Evolutionary conservation across 2,888 invertebrate genomes (phyloP).

Genomic region (Heliconius cydno): DNA sequence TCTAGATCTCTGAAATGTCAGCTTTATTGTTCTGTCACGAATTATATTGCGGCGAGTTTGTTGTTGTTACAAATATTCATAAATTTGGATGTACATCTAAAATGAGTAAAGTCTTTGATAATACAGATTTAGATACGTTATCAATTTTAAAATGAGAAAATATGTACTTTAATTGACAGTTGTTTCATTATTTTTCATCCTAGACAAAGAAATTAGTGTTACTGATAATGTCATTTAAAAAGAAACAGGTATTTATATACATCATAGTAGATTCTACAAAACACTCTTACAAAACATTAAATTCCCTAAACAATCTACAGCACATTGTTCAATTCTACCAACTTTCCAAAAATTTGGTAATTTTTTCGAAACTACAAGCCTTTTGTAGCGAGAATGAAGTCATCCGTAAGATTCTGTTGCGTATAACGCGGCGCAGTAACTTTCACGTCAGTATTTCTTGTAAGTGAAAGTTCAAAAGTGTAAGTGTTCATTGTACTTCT

Average conservation of each 20-base stretch:
- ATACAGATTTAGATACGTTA: not conserved
- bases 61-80: slow-evolving; percentile 28
- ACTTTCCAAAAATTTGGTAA: slow-evolving; percentile 22
- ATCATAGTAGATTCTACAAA: not conserved
- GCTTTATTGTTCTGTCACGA: slow-evolving; percentile 35
- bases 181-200: not conserved
- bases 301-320: not conserved
- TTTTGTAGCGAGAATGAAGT: slow-evolving; percentile 62
- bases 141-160: not conserved
- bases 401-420: slow-evolving; percentile 52
- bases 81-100: not conserved
- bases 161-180: no score
- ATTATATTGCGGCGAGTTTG: slow-evolving; percentile 25
- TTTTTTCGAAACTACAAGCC: slow-evolving; percentile 24
- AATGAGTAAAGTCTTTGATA: not conserved
- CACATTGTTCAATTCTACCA: not conserved
- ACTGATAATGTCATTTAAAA: not conserved
- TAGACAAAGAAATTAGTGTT: not conserved
- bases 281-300: not conserved
- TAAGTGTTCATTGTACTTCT: slow-evolving; percentile 73
- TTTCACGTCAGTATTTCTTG: slow-evolving; percentile 73
- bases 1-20: slow-evolving; percentile 24
- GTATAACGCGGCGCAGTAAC: slow-evolving; percentile 51
- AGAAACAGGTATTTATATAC: not conserved
- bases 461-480: slow-evolving; percentile 71